Evolutionary conservation across 2,888 invertebrate genomes (phyloP).

Genomic region (Danaus chrysippus): DNA sequence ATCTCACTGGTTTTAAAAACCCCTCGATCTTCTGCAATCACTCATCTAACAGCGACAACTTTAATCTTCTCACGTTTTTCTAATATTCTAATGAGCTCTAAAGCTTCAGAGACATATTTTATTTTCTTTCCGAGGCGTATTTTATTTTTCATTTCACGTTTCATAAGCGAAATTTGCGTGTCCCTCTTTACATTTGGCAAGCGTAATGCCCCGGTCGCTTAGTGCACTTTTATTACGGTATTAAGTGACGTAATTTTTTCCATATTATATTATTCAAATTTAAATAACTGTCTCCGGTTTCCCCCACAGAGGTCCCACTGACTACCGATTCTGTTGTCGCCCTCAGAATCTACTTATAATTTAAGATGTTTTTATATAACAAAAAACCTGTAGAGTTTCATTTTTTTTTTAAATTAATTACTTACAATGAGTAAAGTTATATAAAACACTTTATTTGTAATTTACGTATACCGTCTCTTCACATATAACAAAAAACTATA

Average conservation of each 20-base stretch:
- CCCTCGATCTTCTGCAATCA: slow-evolving; percentile 22
- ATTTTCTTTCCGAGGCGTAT: slow-evolving; percentile 67
- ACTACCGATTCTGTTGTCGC: slow-evolving; percentile 71
- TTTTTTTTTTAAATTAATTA: neutral
- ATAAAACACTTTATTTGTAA: too few relatives aligned
- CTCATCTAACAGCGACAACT: slow-evolving; percentile 49
- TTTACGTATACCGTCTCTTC: too few relatives aligned
- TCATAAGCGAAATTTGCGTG: slow-evolving; percentile 74
- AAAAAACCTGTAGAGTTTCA: slow-evolving; percentile 42
- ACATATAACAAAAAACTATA: neutral
- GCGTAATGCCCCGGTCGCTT: slow-evolving; percentile 77
- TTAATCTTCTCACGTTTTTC: slow-evolving; percentile 73
- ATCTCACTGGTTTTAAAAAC: slow-evolving; percentile 24
- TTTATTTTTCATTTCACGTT: slow-evolving; percentile 79
- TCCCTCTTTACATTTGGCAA: slow-evolving; percentile 71
- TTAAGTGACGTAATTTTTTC: slow-evolving; percentile 81
- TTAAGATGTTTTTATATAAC: slow-evolving; percentile 63
- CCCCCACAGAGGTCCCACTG: slow-evolving; percentile 68
- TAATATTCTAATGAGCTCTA: slow-evolving; percentile 74
- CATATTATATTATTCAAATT: slow-evolving; percentile 81
- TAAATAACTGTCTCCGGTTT: slow-evolving; percentile 80
- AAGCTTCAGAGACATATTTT: slow-evolving; percentile 72
- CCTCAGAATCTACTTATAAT: slow-evolving; percentile 68
- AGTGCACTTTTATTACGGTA: slow-evolving; percentile 80
- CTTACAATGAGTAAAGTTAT: too few relatives aligned